Conservation (phyloP, 2,888 invertebrate species). For the Apocheima hispidaria region DNA sequence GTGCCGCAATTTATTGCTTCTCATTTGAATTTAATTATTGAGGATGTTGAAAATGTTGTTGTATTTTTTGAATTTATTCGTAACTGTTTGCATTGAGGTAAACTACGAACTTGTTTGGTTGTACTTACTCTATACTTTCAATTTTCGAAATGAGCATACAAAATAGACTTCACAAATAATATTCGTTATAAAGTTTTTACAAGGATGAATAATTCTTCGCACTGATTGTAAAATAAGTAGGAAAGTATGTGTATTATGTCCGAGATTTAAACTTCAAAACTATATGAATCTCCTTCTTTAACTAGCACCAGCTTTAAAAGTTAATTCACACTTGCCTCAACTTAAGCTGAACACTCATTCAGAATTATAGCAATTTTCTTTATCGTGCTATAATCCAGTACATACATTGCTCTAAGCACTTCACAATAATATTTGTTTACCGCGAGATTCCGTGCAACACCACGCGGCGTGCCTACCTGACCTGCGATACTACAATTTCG, state of each 20-base stretch:
- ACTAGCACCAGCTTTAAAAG: too few relatives aligned
- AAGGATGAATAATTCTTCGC: not conserved
- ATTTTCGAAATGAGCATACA: too few relatives aligned
- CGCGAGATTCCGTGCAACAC: slow-evolving; percentile 21
- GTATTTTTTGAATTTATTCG: slow-evolving; percentile 23
- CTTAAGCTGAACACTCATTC: not conserved
- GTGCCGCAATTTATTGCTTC: slow-evolving; percentile 71
- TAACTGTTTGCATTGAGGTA: slow-evolving; percentile 11
- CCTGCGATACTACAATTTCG: slow-evolving; percentile 76
- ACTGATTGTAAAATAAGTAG: too few relatives aligned
- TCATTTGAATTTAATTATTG: slow-evolving; percentile 68
- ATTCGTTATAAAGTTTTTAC: not conserved
- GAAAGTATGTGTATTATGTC: too few relatives aligned
- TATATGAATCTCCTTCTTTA: too few relatives aligned
- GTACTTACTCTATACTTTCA: not conserved
- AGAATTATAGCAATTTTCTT: slow-evolving; percentile 11
- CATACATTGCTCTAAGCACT: slow-evolving; percentile 6
- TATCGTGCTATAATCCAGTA: slow-evolving; percentile 3
- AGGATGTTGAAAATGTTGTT: slow-evolving; percentile 7
- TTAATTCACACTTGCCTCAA: too few relatives aligned
- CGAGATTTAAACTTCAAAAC: too few relatives aligned
- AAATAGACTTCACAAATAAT: too few relatives aligned
- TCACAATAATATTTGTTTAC: slow-evolving; percentile 32
- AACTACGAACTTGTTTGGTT: slow-evolving; percentile 2
- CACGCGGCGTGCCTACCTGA: slow-evolving; percentile 63